phyloP scores from a whole-genome alignment of 2,888 invertebrate species.

The Cosmopolites sordidus region DNA sequence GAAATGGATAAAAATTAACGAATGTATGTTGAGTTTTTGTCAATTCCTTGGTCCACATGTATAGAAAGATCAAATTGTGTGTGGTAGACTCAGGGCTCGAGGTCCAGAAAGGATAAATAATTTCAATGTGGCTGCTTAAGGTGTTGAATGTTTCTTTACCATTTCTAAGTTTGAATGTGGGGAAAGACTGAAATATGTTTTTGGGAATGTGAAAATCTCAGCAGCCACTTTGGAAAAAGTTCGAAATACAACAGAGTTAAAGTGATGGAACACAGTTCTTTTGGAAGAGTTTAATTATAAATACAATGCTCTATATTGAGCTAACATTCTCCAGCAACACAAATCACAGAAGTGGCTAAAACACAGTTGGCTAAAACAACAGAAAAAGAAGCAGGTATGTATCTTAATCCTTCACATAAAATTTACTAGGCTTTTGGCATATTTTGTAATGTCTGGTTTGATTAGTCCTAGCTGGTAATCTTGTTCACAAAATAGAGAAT shows the following conservation, averaged over 20 bases:
- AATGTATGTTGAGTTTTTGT: slow-evolving; percentile 64
- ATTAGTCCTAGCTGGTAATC: slow-evolving; percentile 11
- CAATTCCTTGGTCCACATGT: slow-evolving; percentile 65
- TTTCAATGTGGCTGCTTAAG: slow-evolving; percentile 65
- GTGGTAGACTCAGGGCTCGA: slow-evolving; percentile 53
- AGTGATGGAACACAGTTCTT: slow-evolving; percentile 65
- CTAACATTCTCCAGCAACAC: slow-evolving; percentile 65
- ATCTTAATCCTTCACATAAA: no score
- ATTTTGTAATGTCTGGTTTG: slow-evolving; percentile 1
- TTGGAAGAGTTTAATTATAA: no score
- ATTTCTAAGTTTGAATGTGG: slow-evolving; percentile 59
- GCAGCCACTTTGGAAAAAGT: slow-evolving; percentile 61
- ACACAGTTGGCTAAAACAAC: slow-evolving; percentile 61
- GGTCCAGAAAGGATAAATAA: slow-evolving; percentile 55
- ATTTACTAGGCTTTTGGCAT: background rate
- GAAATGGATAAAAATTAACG: slow-evolving; percentile 62
- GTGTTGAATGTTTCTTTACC: slow-evolving; percentile 65
- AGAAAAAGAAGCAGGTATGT: slow-evolving; percentile 48
- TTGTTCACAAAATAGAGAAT: no score
- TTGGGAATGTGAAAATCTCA: slow-evolving; percentile 62
- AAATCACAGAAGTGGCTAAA: slow-evolving; percentile 61
- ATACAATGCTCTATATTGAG: slow-evolving; percentile 47
- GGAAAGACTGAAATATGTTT: no score
- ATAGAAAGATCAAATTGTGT: slow-evolving; percentile 54
- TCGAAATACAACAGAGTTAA: slow-evolving; percentile 70